Base-by-base conservation (phyloP, 2,888 invertebrate species). In the Anthophora plumipes region DNA sequence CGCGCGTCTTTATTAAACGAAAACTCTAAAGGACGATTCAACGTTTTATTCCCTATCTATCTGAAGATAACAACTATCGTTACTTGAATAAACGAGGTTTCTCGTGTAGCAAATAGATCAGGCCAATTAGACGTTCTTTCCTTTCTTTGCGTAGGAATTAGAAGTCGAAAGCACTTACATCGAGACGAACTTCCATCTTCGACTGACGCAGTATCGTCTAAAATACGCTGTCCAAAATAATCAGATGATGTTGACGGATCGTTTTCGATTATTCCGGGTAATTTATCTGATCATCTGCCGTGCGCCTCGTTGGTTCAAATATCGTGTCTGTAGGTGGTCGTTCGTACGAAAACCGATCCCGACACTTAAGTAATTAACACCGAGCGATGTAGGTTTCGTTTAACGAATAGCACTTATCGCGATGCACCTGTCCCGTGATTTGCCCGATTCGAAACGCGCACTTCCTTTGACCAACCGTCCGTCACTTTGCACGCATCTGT, bases 161-260 rank as follows among this genome's bases (percentile, higher is more conserved):
- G 31, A 31, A 1, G 4, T 31, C 31, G 4, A 31, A 31, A 31
- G 4, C 31, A 31, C 31, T 31, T 31, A 31, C 4, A 1, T 31
- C 4, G 4, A 31, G 4, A 31, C 4, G 31, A 31, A 31, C 4
- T 31, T 31, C 31, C 4, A 31, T 31, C 31, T 31, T 31, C 1
- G 31, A 31, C 31, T 31, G 17, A 7, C 6, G 7, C 17, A 50
- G 37, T 6, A 14, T 22, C 46, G 20, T 9, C 12, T 14, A 41
- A 50, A 37, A 50, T 14, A 37, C 6, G 60, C 14, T 17, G 22
- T 31, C n/a, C 43, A 14, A 25, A 48, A n/a, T 60, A 54, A 71
- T 68, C 57, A 41, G 59, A 80, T 86, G 90, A 91, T 86, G 89
- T 90, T 90, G 90, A 90, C 84, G 90, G 85, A 91, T 90, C 87